phyloP scores from a whole-genome alignment of 2,113 vertebrate genomes.

The Pogona vitticeps region DNA sequence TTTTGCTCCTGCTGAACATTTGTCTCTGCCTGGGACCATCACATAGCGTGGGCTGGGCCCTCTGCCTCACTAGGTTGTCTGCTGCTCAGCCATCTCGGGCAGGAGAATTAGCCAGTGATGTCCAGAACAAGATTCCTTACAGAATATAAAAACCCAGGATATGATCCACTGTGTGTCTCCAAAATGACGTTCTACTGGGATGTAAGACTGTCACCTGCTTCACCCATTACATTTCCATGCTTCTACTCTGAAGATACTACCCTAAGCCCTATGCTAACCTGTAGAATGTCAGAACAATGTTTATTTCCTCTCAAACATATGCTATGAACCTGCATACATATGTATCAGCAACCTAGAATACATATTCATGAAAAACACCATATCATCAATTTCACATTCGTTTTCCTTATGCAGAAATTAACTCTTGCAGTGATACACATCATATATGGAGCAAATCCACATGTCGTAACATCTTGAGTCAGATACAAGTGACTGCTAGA shows the following conservation, averaged over 20 bases:
- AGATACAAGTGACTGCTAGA: background rate
- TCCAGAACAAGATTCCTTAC: background rate
- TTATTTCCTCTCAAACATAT: background rate
- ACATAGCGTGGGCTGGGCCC: background rate
- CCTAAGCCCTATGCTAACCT: background rate
- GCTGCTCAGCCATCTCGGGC: background rate
- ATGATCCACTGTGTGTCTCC: background rate
- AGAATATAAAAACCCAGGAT: background rate
- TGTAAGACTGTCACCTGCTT: background rate
- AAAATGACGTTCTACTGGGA: background rate
- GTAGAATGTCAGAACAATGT: background rate
- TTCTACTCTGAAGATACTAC: background rate
- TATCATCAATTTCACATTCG: background rate
- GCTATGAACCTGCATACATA: background rate
- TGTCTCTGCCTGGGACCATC: background rate
- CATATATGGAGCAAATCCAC: background rate
- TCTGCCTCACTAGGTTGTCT: background rate
- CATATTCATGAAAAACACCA: background rate
- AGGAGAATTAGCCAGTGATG: background rate
- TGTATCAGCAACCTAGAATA: background rate
- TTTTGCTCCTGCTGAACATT: background rate
- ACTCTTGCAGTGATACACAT: background rate
- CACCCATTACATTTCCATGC: background rate
- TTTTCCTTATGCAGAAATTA: slow-evolving; percentile 14
- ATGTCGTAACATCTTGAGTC: background rate